Evolutionary conservation across 2,113 vertebrate genomes (phyloP).

Genomic region (Alethe castanea): DNA sequence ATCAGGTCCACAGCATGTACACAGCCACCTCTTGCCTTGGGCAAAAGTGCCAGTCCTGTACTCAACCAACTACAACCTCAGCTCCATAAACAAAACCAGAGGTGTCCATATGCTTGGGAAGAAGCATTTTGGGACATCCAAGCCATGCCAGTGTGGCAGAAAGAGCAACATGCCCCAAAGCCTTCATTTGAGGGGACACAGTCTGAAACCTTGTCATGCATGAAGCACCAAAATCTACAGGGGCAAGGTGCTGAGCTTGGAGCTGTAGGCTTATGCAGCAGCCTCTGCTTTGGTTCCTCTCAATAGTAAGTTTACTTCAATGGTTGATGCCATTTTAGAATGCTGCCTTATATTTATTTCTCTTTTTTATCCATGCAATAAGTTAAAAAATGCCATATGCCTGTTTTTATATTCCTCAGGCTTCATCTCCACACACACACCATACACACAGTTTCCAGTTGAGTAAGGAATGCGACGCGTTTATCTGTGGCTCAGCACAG

Average conservation of each 20-base stretch:
- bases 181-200: not conserved
- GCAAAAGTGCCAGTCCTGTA: not conserved
- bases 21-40: not conserved
- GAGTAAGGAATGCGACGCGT: conserved; percentile 62
- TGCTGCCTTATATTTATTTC: conserved; percentile 34
- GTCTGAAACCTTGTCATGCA: not conserved
- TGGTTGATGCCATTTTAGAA: conserved; percentile 18
- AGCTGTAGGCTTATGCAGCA: not conserved
- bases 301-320: conserved; percentile 8
- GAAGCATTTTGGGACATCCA: not conserved
- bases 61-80: not conserved
- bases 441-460: conserved; percentile 26
- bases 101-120: not conserved
- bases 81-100: not conserved
- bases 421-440: conserved; percentile 1
- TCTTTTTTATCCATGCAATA: conserved; percentile 41
- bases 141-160: not conserved
- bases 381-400: conserved; percentile 66
- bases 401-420: conserved; percentile 64
- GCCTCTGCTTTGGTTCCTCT: not conserved
- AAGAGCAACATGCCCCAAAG: not conserved
- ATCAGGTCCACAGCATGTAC: not conserved
- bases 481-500: conserved; percentile 32
- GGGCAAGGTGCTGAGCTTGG: not conserved
- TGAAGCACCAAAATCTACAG: not conserved